Base-by-base conservation (phyloP, 2,797 vertebrate species). In the Sebastes iracundus region DNA sequence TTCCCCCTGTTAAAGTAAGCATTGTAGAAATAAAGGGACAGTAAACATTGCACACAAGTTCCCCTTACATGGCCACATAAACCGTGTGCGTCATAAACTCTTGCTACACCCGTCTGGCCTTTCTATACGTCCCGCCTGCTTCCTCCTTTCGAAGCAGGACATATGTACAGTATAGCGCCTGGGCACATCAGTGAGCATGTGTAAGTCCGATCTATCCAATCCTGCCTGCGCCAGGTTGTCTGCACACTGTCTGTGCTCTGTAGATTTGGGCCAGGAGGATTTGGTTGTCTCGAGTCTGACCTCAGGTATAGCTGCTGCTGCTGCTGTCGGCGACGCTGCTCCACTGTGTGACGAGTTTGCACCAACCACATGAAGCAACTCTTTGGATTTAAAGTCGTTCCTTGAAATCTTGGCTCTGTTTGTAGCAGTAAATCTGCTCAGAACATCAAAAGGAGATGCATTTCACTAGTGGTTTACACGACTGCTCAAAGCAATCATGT, bases 221-320 rank as follows among this genome's bases (percentile, higher is more conserved):
- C 81, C 77, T 27, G 62, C 59, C 63, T 81, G 84, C 76, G 81
- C 77, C 75, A 73, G 77, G 64, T 60, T 72, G 87, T 77, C 81
- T 80, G 76, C 69, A 25, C 64, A 58, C 80, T 71, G 80, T 83
- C 80, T 88, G 82, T 23, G 73, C 79, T 78, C 65, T 80, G 83
- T 88, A 84, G 88, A 95, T 94, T 88, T 81, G 80, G 87, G 83
- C 91, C 87, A 92, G 88, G 79, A 77, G 86, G 88, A 90, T 94
- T 95, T 95, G 71, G 66, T 64, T 81, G 88, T 79, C 69, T 77
- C 88, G 83, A 87, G 62, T 85, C 53, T 84, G 88, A 84, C 83
- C 79, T 87, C 80, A 72, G 85, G 85, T 73, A 30, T 22, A 75
- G 66, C 64, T 22, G 59, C 53, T 61, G 23, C 52, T 55, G 53